Conservation (phyloP, 2,888 invertebrate genomes). For the Dyspetes luteomarginatus region DNA sequence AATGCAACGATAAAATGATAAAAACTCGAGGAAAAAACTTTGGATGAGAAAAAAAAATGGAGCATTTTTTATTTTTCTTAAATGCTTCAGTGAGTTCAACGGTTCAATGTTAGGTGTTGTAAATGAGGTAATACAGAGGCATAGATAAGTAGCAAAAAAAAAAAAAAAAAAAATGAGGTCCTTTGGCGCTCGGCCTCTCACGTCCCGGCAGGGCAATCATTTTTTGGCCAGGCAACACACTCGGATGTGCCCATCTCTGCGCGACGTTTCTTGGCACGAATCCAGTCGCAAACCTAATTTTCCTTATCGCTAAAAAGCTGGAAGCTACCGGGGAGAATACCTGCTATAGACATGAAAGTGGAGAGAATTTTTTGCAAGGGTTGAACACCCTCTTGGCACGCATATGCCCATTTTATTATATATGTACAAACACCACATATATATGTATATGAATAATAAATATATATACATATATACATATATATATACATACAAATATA, state of each 20-base stretch:
- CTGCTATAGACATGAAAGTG: slow-evolving; percentile 9
- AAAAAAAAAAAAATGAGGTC: slow-evolving; percentile 41
- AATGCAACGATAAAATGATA: neutral
- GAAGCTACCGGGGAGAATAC: slow-evolving; percentile 6
- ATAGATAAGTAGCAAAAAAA: neutral
- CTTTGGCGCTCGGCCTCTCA: slow-evolving; percentile 47
- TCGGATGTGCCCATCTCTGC: slow-evolving; percentile 17
- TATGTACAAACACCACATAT: neutral
- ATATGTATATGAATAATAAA: neutral
- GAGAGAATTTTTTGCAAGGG: slow-evolving; percentile 9
- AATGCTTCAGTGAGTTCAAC: slow-evolving; percentile 21
- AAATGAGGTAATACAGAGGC: neutral
- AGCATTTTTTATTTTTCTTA: slow-evolving; percentile 8
- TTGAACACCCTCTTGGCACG: slow-evolving; percentile 19
- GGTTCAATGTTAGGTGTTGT: slow-evolving; percentile 7
- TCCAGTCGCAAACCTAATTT: slow-evolving; percentile 54
- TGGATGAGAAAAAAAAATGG: neutral
- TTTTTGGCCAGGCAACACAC: slow-evolving; percentile 47
- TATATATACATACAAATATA: neutral
- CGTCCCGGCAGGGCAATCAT: slow-evolving; percentile 46
- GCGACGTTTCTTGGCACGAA: slow-evolving; percentile 53
- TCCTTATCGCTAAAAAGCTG: slow-evolving; percentile 40
- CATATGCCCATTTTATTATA: neutral
- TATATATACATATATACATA: neutral
- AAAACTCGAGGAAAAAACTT: neutral